Evolutionary conservation across 1,140 invertebrate genomes (phyloP), one percentile per base, ranked within the genome.

Genomic region (Lordiphosa mommai): DNA sequence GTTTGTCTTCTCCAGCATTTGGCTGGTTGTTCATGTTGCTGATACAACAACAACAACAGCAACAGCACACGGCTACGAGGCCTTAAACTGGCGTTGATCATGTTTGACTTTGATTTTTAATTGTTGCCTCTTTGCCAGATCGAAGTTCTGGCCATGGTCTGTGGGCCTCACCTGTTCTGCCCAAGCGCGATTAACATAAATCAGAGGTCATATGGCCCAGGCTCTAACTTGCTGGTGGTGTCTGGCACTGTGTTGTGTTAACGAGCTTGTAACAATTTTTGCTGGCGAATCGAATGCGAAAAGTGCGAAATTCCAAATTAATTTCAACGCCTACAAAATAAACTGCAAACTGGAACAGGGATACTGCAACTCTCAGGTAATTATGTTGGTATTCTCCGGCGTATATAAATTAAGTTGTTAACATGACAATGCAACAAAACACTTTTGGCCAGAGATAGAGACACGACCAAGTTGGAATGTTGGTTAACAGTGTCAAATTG

Each of bases 71-170:
- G 68, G 72, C 76, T 71, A 82, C 67, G 71, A 60, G 64, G 68
- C 72, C 79, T 82, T 84, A 84, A 84, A 84, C 77, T 85, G 77
- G 79, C 79, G 77, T 84, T 84, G 77, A 84, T 84, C 77, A 84
- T 84, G 77, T 84, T 84, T 84, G 77, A 84, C 77, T 84, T 84
- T 84, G 77, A 84, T 84, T 84, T 84, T 84, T 84, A 84, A 84
- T 84, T 84, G 77, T 84, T 84, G 72, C 65, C 71, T 73, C 58
- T 32, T 61, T 73, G 53, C 52, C 49, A 43, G 40, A 43, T 43
- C 40, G 40, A 43, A 43, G 40, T 43, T 64, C 66, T 48, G 59
- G 52, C 37, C 65, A 50, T 50, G 38, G 23, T 38, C 59, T 60
- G 52, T 55, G 38, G 33, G 55, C 55, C 40, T 60, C 66, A 82